A percentile compares a stretch with the other conserved stretches of the same genome.
Conservation (phyloP, 1,140 invertebrate genomes). For the Ceratitis capitata region DNA sequence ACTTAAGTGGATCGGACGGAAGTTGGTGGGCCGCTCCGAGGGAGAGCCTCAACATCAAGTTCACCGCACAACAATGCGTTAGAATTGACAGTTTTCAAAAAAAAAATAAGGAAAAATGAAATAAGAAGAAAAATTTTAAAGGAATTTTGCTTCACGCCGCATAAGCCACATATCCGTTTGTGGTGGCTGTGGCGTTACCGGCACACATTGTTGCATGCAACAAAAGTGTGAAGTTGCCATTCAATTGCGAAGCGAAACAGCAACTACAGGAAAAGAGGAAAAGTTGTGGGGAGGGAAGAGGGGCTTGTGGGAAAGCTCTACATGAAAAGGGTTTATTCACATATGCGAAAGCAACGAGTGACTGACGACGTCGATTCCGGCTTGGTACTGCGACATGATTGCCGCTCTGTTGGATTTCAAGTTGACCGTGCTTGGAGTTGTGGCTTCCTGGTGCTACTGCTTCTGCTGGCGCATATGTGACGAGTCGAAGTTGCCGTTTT, state of each 20-base stretch:
- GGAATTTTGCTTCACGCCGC: background rate
- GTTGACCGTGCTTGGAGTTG: background rate
- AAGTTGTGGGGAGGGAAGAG: background rate
- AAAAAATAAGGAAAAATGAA: no score
- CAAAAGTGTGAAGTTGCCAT: background rate
- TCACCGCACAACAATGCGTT: background rate
- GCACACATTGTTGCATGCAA: conserved; percentile 18
- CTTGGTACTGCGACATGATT: background rate
- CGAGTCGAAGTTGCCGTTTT: background rate
- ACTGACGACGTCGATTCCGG: background rate
- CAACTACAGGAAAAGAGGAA: background rate
- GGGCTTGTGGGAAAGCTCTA: background rate
- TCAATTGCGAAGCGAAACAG: background rate
- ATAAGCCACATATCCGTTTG: conserved; percentile 36
- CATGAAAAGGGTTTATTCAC: background rate
- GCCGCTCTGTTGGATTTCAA: background rate
- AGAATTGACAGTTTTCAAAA: conserved; percentile 12
- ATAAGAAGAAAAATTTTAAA: no score
- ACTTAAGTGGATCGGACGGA: background rate
- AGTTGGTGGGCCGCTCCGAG: background rate
- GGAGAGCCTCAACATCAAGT: no score
- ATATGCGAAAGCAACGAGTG: background rate
- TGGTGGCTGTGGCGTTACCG: background rate
- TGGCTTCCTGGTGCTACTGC: background rate
- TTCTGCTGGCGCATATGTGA: background rate